These are phyloP conservation scores for Planococcus citri DNA, from an alignment of 1,140 invertebrate species.

Conservation along the genomic window DNA sequence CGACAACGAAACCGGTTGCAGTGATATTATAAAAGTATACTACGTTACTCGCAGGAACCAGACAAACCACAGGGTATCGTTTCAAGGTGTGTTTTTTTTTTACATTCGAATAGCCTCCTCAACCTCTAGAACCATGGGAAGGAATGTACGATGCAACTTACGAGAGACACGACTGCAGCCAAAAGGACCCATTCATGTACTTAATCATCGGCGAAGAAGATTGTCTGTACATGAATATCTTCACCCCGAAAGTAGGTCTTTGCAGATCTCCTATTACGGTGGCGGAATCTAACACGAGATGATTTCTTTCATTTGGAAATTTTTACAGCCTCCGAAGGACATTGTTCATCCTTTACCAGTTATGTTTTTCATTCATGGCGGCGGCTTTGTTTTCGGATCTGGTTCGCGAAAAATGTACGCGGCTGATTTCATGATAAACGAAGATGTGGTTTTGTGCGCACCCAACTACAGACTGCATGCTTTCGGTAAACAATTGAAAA, in stretches of 20 bases:
- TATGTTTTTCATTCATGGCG: conserved; percentile 52
- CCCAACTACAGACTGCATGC: conserved; percentile 62
- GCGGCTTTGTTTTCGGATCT: conserved; percentile 37
- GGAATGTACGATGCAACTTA: conserved; percentile 23
- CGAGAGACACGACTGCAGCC: conserved; percentile 19
- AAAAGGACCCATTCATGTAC: conserved; percentile 20
- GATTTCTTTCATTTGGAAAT: neutral
- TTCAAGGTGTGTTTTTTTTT: too few species aligned
- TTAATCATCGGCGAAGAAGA: conserved; percentile 22
- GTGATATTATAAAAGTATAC: too few species aligned
- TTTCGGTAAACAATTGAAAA: conserved; percentile 34
- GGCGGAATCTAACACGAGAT: too few species aligned
- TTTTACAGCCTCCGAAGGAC: neutral
- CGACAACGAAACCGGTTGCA: too few species aligned
- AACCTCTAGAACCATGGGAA: conserved; percentile 21
- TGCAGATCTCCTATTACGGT: neutral
- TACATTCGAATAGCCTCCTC: too few species aligned
- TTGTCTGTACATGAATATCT: conserved; percentile 25
- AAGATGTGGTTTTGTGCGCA: conserved; percentile 60
- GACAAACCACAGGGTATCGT: too few species aligned
- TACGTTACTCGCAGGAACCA: too few species aligned
- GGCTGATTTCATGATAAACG: conserved; percentile 57
- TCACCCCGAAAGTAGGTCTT: conserved; percentile 16
- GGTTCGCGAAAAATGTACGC: conserved; percentile 43
- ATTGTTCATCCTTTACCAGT: conserved; percentile 39